A percentile compares a stretch with the other conserved stretches of the same genome.
Conservation (phyloP, 2,888 invertebrate species). For the Ophraella communa region DNA sequence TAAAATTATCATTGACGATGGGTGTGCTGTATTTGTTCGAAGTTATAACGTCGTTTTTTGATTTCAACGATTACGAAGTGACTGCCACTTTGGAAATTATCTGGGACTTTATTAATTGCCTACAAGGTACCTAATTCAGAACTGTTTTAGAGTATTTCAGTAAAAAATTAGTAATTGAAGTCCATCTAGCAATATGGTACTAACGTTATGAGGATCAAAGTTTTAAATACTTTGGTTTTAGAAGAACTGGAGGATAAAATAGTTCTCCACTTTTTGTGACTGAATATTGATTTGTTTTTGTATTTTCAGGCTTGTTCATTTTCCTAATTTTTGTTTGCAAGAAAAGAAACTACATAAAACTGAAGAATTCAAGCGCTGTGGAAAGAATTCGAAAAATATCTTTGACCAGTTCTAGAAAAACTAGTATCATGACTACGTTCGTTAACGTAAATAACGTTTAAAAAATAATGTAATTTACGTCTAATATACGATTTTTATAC, state of each 20-base stretch:
- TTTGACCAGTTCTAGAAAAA: conserved; percentile 30
- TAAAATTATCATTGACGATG: conserved; percentile 80
- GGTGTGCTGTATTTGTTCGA: conserved; percentile 77
- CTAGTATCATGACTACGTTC: conserved; percentile 15
- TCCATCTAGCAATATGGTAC: too few relatives aligned
- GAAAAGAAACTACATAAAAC: conserved; percentile 65
- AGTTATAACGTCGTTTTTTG: conserved; percentile 67
- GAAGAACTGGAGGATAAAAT: too few relatives aligned
- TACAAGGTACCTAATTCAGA: conserved; percentile 66
- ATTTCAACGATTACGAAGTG: conserved; percentile 55
- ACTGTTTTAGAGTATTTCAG: too few relatives aligned
- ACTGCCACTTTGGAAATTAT: conserved; percentile 55
- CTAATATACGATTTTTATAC: background rate
- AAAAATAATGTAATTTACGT: background rate
- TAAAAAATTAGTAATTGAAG: too few relatives aligned
- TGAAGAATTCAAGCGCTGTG: conserved; percentile 62
- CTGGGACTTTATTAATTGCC: conserved; percentile 71
- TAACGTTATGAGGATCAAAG: too few relatives aligned
- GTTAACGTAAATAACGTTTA: background rate
- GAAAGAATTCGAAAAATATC: conserved; percentile 42
- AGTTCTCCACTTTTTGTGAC: too few relatives aligned
- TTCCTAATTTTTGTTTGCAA: conserved; percentile 77
- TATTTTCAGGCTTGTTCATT: conserved; percentile 63
- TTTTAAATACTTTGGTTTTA: too few relatives aligned
- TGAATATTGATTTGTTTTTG: background rate